Evolutionary conservation across 1,140 invertebrate species (phyloP).

Genomic region (Trichonephila clavipes): DNA sequence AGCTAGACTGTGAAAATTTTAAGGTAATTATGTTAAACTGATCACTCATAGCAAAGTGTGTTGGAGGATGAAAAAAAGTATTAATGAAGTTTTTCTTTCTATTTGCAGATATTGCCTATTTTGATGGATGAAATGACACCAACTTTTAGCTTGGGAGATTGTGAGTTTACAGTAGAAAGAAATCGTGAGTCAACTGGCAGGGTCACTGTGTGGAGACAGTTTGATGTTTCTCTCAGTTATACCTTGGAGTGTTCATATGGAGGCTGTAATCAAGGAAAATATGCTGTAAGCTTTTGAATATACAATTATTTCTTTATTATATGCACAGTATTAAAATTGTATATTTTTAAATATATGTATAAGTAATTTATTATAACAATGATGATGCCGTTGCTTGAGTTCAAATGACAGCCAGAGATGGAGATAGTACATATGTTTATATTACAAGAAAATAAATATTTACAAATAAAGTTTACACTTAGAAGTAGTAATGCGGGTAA

Average conservation of each 20-base stretch:
- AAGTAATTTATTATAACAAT: too few relatives aligned
- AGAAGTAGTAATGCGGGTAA: too few relatives aligned
- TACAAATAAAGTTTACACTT: too few relatives aligned
- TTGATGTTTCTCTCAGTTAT: conserved; percentile 88
- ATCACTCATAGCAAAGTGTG: not conserved
- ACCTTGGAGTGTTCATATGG: conserved; percentile 94
- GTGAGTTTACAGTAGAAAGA: conserved; percentile 89
- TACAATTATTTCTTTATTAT: not conserved
- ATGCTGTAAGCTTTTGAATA: conserved; percentile 78
- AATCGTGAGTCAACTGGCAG: conserved; percentile 91
- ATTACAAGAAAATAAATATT: too few relatives aligned
- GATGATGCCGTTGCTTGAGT: too few relatives aligned
- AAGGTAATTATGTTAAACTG: conserved; percentile 79
- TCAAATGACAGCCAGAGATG: too few relatives aligned
- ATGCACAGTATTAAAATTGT: not conserved
- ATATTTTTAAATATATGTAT: too few relatives aligned
- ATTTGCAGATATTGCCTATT: conserved; percentile 82
- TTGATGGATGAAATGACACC: conserved; percentile 86
- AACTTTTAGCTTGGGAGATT: conserved; percentile 88
- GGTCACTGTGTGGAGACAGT: conserved; percentile 91
- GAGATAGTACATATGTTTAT: too few relatives aligned
- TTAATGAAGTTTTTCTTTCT: not conserved
- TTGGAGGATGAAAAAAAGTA: not conserved
- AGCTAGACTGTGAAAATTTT: conserved; percentile 81
- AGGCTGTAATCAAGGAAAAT: conserved; percentile 90